Percentiles rank a stretch among this genome's conserved stretches.
These are phyloP conservation scores for Malurus splendens DNA, from an alignment of 2,797 vertebrate genomes.

Conservation along the genomic window DNA sequence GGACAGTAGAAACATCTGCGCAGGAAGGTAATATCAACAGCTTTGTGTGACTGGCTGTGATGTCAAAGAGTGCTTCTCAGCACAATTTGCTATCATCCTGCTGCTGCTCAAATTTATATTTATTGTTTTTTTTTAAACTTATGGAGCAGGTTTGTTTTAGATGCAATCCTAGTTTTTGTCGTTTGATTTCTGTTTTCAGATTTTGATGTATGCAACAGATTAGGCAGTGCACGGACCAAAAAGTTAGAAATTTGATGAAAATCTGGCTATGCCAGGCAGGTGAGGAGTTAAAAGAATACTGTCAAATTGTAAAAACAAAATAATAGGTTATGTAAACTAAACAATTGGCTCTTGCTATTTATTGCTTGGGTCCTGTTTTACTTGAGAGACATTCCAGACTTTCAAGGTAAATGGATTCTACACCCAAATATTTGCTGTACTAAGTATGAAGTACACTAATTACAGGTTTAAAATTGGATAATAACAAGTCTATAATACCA, in stretches of 20 bases:
- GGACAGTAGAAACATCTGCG: not conserved
- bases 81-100: not conserved
- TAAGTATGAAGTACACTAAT: not conserved
- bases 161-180: not conserved
- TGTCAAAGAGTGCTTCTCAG: not conserved
- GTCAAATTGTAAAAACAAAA: not conserved
- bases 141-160: not conserved
- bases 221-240: not conserved
- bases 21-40: not conserved
- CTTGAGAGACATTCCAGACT: not conserved
- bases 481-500: not conserved
- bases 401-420: not conserved
- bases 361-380: not conserved
- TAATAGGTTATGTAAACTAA: not conserved
- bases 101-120: not conserved
- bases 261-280: not conserved
- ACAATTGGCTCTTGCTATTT: not conserved
- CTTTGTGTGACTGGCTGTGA: not conserved
- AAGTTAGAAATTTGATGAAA: not conserved
- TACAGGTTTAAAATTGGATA: not conserved
- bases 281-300: not conserved
- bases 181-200: not conserved
- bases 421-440: not conserved
- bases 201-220: not conserved
- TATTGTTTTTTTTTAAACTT: not conserved